Percentiles rank a stretch among this genome's conserved stretches.
Evolutionary conservation across 2,888 invertebrate species (phyloP).

Genomic region (Cheilosia variabilis): DNA sequence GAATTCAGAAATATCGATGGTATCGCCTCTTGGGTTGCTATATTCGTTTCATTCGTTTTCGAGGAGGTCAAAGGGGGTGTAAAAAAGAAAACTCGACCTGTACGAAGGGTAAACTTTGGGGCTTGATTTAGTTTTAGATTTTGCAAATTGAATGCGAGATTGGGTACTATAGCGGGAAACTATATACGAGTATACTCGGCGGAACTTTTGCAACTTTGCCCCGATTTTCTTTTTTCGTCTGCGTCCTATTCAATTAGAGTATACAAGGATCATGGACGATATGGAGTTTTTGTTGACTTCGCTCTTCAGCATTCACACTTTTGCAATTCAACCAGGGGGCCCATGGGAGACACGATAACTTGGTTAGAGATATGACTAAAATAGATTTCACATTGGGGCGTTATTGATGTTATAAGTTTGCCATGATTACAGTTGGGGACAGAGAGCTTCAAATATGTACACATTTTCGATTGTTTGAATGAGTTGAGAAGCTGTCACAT

Average conservation of each 20-base stretch:
- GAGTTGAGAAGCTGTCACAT: slow-evolving; percentile 27
- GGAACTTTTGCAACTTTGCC: slow-evolving; percentile 52
- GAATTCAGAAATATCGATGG: slow-evolving; percentile 43
- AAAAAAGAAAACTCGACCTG: slow-evolving; percentile 39
- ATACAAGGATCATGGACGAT: slow-evolving; percentile 23
- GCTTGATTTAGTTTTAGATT: slow-evolving; percentile 63
- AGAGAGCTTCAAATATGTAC: background rate
- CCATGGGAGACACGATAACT: background rate
- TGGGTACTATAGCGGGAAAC: slow-evolving; percentile 14
- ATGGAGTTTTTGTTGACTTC: slow-evolving; percentile 31
- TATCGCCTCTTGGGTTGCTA: slow-evolving; percentile 26
- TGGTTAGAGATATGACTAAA: slow-evolving; percentile 5
- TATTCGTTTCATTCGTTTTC: slow-evolving; percentile 44
- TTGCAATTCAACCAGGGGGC: background rate
- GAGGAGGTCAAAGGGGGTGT: slow-evolving; percentile 16
- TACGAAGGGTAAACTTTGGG: slow-evolving; percentile 51
- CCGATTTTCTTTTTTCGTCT: slow-evolving; percentile 12
- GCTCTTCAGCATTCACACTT: slow-evolving; percentile 15
- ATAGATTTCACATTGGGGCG: slow-evolving; percentile 1
- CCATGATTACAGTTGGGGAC: slow-evolving; percentile 1
- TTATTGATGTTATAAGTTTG: slow-evolving; percentile 17
- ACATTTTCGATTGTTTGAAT: slow-evolving; percentile 31
- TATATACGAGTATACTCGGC: background rate
- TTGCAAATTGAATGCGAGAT: slow-evolving; percentile 59
- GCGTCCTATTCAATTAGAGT: slow-evolving; percentile 37